phyloP scores from a whole-genome alignment of 2,797 vertebrate species.

The Sebastiscus tertius region DNA sequence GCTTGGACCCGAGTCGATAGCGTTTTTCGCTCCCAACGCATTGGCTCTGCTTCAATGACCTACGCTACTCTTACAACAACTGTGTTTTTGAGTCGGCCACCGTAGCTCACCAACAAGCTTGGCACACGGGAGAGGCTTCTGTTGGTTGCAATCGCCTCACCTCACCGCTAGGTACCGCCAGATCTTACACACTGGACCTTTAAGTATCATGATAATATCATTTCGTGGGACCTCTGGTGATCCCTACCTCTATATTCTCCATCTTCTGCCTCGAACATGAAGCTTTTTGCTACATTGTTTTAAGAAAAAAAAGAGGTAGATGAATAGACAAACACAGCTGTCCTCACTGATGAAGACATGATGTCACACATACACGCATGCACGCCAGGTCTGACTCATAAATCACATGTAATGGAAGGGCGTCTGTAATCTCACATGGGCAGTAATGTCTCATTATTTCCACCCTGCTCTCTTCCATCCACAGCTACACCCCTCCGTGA shows the following conservation, averaged over 20 bases:
- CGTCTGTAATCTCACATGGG: slow-evolving; percentile 32
- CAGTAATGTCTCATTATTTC: slow-evolving; percentile 48
- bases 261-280: background rate
- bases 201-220: no score
- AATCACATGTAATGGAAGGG: slow-evolving; percentile 56
- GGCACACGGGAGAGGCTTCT: no score
- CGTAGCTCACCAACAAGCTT: no score
- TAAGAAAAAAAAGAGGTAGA: background rate
- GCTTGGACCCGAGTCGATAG: no score
- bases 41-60: no score
- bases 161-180: no score
- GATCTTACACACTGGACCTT: no score
- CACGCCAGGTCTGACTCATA: slow-evolving; percentile 54
- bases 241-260: background rate
- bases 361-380: slow-evolving; percentile 44
- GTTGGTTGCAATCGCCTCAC: no score
- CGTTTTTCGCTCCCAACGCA: no score
- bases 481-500: slow-evolving; percentile 19
- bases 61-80: no score
- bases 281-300: background rate
- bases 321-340: slow-evolving; percentile 25
- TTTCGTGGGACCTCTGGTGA: no score
- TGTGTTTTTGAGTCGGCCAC: no score
- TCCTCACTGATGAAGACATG: slow-evolving; percentile 54
- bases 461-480: slow-evolving; percentile 29